Evolutionary conservation across 2,888 invertebrate genomes (phyloP), one percentile per base, ranked within the genome.

Genomic region (Euclidia mi): DNA sequence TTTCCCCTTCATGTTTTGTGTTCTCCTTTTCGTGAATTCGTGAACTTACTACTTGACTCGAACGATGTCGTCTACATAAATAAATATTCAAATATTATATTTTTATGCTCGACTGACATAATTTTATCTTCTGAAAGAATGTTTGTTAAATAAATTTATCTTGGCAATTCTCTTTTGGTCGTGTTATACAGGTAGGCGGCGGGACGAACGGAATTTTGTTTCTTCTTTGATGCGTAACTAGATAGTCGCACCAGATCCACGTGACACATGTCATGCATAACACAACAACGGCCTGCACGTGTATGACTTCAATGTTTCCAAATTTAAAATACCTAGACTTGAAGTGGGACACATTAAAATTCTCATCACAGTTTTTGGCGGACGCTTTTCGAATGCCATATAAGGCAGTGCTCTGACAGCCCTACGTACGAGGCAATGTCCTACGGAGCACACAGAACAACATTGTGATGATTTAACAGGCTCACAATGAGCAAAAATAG

Each of bases 391-490:
- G 49, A 14, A 12, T 40, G 10, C 20, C 9, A 10, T 51, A 38
- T 52, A 49, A 3, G 42, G 47, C 17, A 49, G 34, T 38, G 32
- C 49, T 45, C 14, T 38, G 63, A 6, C 79, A 84, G 47, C 85
- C 86, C 84, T 86, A 75, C 35, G 34, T 2, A 43, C 59, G 81
- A 84, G 90, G 78, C 90, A 90, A 90, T 85, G 90, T 88, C 90
- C 92, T 89, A 79, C 74, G 65, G 78, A 81, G 73, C 80, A 82
- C 70, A 84, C 86, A 84, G 82, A 81, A 83, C 84, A 85, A 84
- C 87, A 81, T 82, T 86, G 86, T 85, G 87, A 91, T 91, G 90
- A 91, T 89, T 92, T 91, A 91, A 86, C 84, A 81, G 81, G 72
- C 79, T 78, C 71, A 76, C 86, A 88, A 89, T 76, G 82, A 87